Evolutionary conservation across 2,888 invertebrate species (phyloP).

Genomic region (Keiferia lycopersicella): DNA sequence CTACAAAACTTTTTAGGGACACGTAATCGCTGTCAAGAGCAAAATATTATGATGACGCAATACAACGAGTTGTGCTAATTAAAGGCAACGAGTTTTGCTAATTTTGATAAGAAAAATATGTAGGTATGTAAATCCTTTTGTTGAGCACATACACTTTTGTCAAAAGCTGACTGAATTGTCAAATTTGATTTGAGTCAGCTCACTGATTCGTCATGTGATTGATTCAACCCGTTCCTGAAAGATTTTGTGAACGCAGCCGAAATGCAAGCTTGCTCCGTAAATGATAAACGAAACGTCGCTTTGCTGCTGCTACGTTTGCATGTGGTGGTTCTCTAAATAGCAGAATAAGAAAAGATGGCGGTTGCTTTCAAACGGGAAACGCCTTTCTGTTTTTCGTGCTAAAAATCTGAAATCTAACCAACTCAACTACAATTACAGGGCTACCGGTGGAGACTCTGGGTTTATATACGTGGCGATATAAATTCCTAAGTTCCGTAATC

Average conservation of each 20-base stretch:
- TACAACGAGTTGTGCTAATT: conserved; percentile 50
- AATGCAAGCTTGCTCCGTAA: neutral
- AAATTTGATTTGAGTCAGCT: neutral
- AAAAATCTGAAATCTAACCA: too few relatives aligned
- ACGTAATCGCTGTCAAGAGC: conserved; percentile 31
- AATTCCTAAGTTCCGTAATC: too few relatives aligned
- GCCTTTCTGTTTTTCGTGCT: too few relatives aligned
- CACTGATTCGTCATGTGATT: neutral
- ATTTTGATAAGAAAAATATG: conserved; percentile 65
- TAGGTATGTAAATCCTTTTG: conserved; percentile 35
- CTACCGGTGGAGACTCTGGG: too few relatives aligned
- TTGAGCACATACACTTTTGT: conserved; percentile 1
- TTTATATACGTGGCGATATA: too few relatives aligned
- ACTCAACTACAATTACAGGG: too few relatives aligned
- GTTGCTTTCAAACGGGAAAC: too few relatives aligned
- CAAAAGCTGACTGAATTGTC: neutral
- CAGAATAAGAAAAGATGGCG: too few relatives aligned
- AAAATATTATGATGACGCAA: conserved; percentile 47
- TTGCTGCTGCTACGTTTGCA: conserved; percentile 7
- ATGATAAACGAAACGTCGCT: neutral
- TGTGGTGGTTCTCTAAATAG: too few relatives aligned
- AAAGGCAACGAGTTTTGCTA: too few relatives aligned
- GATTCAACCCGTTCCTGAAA: neutral
- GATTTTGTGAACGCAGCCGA: neutral
- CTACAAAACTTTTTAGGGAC: conserved; percentile 33